Evolutionary conservation across 1,140 invertebrate species (phyloP).

Genomic region (Cydia strobilella): DNA sequence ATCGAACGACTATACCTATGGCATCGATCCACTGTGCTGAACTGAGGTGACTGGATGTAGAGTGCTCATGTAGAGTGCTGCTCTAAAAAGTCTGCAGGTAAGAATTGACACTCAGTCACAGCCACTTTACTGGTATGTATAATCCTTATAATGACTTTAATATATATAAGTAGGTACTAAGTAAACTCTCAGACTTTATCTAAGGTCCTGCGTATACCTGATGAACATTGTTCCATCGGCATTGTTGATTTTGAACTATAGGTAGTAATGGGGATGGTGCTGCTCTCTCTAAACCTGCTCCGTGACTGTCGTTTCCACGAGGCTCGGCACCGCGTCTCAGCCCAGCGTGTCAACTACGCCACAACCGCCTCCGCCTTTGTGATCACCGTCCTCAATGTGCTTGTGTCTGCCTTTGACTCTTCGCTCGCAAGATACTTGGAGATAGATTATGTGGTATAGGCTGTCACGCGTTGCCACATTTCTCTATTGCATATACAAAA

Average conservation of each 20-base stretch:
- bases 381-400: conserved; percentile 88
- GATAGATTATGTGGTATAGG: conserved; percentile 52
- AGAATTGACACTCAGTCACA: too few relatives aligned
- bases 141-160: too few relatives aligned
- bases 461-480: background rate
- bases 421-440: conserved; percentile 79
- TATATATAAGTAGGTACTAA: too few relatives aligned
- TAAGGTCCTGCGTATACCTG: background rate
- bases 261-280: conserved; percentile 83
- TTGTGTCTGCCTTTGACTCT: conserved; percentile 90
- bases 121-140: too few relatives aligned
- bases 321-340: conserved; percentile 84
- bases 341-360: conserved; percentile 86
- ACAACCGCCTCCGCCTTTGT: conserved; percentile 86
- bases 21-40: too few relatives aligned
- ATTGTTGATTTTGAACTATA: conserved; percentile 43
- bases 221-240: background rate
- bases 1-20: too few relatives aligned
- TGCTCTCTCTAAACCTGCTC: conserved; percentile 86
- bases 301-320: conserved; percentile 88
- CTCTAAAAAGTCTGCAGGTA: too few relatives aligned
- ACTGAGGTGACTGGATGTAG: too few relatives aligned
- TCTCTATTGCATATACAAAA: too few relatives aligned
- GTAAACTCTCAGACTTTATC: background rate
- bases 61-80: too few relatives aligned